Percentiles rank a stretch among this genome's conserved stretches.
Conservation (phyloP, 2,797 vertebrate genomes). For the Lemur catta region DNA sequence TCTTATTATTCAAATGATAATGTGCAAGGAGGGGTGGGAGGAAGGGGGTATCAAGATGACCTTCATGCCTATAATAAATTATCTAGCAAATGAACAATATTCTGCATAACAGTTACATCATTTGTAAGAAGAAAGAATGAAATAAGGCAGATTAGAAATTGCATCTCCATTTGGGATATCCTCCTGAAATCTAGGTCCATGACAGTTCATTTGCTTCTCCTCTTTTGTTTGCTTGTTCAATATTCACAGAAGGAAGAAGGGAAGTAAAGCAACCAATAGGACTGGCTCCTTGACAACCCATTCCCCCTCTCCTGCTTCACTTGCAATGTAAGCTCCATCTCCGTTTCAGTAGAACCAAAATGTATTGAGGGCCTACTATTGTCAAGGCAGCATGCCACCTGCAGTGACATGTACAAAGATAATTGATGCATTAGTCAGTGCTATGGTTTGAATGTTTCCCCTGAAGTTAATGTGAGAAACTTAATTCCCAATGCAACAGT, state of each 20-base stretch:
- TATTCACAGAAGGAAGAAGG: slow-evolving; percentile 35
- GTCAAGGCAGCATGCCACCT: background rate
- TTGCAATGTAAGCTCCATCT: background rate
- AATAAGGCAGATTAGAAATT: slow-evolving; percentile 6
- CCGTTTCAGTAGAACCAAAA: background rate
- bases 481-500: background rate
- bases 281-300: background rate
- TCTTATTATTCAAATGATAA: slow-evolving; percentile 64
- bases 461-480: background rate
- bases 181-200: slow-evolving; percentile 41
- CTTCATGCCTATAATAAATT: slow-evolving; percentile 43
- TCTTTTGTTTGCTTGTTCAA: slow-evolving; percentile 51
- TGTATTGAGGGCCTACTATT: background rate
- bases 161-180: background rate
- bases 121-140: background rate
- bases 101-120: background rate
- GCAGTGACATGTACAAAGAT: background rate
- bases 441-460: background rate
- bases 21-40: background rate
- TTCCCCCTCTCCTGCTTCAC: background rate
- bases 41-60: background rate
- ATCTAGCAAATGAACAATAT: background rate
- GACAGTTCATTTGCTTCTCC: slow-evolving; percentile 48
- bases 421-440: background rate
- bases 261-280: background rate